Percentiles rank a stretch among this genome's conserved stretches.
These are phyloP conservation scores for Lepidotrigona ventralis DNA, from an alignment of 1,140 invertebrate species.

Conservation along the genomic window DNA sequence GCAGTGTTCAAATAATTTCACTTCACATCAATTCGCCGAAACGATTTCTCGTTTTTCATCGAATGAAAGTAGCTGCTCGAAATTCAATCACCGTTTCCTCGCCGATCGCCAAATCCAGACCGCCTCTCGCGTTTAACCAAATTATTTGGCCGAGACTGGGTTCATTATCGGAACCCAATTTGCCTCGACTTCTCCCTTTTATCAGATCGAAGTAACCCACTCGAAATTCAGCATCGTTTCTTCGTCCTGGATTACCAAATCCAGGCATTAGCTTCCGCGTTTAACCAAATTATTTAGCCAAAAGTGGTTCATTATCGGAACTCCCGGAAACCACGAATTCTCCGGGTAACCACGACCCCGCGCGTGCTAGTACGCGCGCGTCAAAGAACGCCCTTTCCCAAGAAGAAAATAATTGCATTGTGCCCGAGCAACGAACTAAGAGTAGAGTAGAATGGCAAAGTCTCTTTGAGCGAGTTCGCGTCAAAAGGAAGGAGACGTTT, in stretches of 20 bases:
- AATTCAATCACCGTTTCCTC: neutral
- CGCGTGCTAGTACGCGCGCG: neutral
- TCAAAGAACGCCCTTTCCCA: neutral
- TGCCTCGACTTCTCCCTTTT: too few relatives aligned
- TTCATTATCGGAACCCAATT: neutral
- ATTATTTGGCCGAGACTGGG: neutral
- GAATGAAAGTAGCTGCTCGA: too few relatives aligned
- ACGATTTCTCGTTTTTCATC: too few relatives aligned
- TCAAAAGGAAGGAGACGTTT: neutral
- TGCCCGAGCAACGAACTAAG: neutral
- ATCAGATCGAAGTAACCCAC: too few relatives aligned
- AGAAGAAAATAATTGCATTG: constrained; percentile 12
- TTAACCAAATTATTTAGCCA: neutral
- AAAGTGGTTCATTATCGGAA: neutral
- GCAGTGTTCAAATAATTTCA: too few relatives aligned
- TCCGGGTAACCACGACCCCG: neutral
- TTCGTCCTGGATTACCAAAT: too few relatives aligned
- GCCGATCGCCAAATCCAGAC: neutral
- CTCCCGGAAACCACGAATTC: neutral
- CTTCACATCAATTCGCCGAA: too few relatives aligned
- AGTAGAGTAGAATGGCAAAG: neutral
- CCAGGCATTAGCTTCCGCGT: neutral
- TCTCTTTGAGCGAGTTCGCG: neutral
- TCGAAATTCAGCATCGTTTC: too few relatives aligned
- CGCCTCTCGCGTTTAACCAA: neutral